A percentile compares a stretch with the other conserved stretches of the same genome.
phyloP scores from a whole-genome alignment of 2,797 vertebrate species.

The Australoheros facetus region DNA sequence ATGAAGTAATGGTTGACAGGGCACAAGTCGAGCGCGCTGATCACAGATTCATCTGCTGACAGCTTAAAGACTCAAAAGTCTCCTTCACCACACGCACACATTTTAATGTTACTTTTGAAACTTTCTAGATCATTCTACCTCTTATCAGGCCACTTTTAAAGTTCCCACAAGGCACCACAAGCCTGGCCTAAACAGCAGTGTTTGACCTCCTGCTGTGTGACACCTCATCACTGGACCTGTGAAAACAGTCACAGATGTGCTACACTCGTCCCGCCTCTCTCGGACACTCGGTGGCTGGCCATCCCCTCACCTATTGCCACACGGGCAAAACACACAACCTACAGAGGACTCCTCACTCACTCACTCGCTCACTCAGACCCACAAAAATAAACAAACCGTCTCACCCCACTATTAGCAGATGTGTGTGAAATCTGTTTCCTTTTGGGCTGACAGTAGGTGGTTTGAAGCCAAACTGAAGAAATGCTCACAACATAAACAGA shows the following conservation, averaged over 20 bases:
- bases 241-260: conserved; percentile 38
- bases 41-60: conserved; percentile 3
- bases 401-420: conserved; percentile 62
- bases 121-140: conserved; percentile 20
- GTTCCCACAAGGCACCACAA: conserved; percentile 18
- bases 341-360: conserved; percentile 5
- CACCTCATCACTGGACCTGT: conserved; percentile 36
- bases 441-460: conserved; percentile 36
- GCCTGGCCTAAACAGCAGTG: conserved; percentile 26
- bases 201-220: conserved; percentile 32
- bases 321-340: conserved; percentile 16
- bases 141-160: conserved; percentile 9
- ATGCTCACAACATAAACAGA: conserved; percentile 27
- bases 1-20: conserved; percentile 9
- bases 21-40: background rate
- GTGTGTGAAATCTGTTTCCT: conserved; percentile 65
- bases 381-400: conserved; percentile 57
- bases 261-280: conserved; percentile 21
- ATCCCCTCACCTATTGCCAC: conserved; percentile 23
- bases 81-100: background rate
- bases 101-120: background rate
- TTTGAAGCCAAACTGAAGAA: conserved; percentile 38
- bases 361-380: conserved; percentile 22
- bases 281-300: conserved; percentile 1
- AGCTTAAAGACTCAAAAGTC: conserved; percentile 8